phyloP scores from a whole-genome alignment of 2,113 vertebrate species.

The Oreochromis aureus region DNA sequence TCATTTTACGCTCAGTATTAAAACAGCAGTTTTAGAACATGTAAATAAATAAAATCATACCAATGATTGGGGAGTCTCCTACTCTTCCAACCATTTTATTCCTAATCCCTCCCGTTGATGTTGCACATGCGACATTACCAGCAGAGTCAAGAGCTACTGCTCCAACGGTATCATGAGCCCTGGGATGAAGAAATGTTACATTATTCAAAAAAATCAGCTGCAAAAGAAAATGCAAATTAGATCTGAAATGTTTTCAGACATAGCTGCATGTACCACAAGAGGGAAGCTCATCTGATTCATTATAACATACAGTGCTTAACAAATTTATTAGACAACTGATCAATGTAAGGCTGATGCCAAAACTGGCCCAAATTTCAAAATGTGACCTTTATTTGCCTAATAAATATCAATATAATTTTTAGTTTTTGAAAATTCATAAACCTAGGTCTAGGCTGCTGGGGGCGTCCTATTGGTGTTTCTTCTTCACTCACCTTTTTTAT shows the following conservation, averaged over 20 bases:
- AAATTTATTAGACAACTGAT: not conserved
- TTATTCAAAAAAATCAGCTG: not conserved
- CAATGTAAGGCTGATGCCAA: not conserved
- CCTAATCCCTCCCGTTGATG: constrained; percentile 70
- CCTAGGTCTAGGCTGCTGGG: not conserved
- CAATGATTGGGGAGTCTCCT: constrained; percentile 78
- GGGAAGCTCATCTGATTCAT: not conserved
- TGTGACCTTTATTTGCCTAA: not conserved
- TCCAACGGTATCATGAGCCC: constrained; percentile 74
- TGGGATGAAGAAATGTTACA: constrained; percentile 20
- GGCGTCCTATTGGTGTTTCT: not conserved
- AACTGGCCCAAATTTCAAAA: not conserved
- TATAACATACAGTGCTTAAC: not conserved
- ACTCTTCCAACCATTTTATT: constrained; percentile 84
- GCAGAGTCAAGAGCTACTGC: constrained; percentile 68
- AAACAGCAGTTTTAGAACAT: not conserved
- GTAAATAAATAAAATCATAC: constrained; percentile 36
- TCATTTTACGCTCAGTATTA: not conserved
- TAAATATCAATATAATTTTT: not conserved
- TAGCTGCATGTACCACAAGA: not conserved
- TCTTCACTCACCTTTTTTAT: not conserved
- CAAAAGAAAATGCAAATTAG: not conserved
- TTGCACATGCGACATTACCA: constrained; percentile 76
- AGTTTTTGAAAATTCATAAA: not conserved
- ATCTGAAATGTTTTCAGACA: not conserved